phyloP scores from a whole-genome alignment of 2,888 invertebrate genomes.

The Dysmachus trigonus region DNA sequence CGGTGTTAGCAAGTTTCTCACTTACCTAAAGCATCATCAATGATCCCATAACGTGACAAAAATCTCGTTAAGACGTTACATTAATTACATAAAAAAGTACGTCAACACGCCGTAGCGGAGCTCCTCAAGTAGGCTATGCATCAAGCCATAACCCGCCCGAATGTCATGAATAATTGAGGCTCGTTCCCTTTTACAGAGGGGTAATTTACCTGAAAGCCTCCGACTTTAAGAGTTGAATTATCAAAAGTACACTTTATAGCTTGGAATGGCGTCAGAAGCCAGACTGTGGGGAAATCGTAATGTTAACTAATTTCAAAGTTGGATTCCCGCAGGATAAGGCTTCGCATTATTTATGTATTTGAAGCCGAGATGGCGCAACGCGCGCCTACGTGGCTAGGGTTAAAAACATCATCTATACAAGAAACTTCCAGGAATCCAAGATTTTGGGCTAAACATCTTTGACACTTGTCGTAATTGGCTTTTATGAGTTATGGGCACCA shows the following conservation, averaged over 20 bases:
- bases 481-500: neutral
- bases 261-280: neutral
- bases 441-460: neutral
- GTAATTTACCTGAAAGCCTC: slow-evolving; percentile 6
- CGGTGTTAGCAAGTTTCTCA: neutral
- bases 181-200: neutral
- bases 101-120: neutral
- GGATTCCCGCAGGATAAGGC: slow-evolving; percentile 5
- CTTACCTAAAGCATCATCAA: neutral
- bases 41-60: neutral
- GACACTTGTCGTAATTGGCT: neutral
- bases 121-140: neutral
- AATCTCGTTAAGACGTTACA: neutral
- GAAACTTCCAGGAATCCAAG: neutral
- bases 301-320: slow-evolving; percentile 13
- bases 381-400: neutral
- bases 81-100: neutral
- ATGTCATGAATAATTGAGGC: neutral
- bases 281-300: neutral
- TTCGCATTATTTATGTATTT: slow-evolving; percentile 19
- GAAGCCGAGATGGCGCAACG: neutral
- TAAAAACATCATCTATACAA: neutral
- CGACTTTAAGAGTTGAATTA: neutral
- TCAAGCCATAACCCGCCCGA: neutral
- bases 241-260: neutral